Evolutionary conservation across 2,888 invertebrate species (phyloP).

Genomic region (Junonia oenone): DNA sequence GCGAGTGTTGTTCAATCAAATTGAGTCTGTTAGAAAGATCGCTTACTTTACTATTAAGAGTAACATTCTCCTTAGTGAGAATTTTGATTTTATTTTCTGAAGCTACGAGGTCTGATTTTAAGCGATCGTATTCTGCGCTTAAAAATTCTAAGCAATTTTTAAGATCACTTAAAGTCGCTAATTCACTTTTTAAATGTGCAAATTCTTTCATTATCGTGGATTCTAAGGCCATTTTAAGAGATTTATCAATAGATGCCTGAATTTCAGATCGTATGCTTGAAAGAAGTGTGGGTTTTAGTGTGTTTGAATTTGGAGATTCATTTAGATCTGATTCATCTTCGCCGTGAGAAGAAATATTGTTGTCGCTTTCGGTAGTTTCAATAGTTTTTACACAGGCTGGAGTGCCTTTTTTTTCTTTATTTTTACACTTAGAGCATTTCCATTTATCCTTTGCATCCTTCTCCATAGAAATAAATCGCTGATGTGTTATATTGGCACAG

Average conservation of each 20-base stretch:
- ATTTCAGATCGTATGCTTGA: too few species aligned
- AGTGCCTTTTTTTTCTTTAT: too few species aligned
- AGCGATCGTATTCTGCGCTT: background rate
- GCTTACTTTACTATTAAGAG: too few species aligned
- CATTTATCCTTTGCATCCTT: background rate
- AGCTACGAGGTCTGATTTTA: too few species aligned
- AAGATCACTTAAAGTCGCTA: background rate
- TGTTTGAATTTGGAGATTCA: background rate
- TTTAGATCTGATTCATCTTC: background rate
- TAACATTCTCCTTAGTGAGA: too few species aligned
- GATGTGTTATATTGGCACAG: too few species aligned
- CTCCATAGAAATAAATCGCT: background rate
- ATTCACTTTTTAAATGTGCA: background rate
- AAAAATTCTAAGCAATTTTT: conserved; percentile 7
- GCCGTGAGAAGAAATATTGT: background rate
- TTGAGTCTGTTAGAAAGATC: too few species aligned
- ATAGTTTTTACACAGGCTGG: too few species aligned
- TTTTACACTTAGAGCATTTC: background rate
- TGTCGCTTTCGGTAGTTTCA: too few species aligned
- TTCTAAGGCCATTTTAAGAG: background rate
- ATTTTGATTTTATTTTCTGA: too few species aligned
- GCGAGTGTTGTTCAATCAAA: conserved; percentile 11
- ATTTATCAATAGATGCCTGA: background rate
- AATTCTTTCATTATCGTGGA: background rate
- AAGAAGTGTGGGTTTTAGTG: too few species aligned